Conservation (phyloP, 1,140 invertebrate genomes). For the Dinothrombium tinctorium region DNA sequence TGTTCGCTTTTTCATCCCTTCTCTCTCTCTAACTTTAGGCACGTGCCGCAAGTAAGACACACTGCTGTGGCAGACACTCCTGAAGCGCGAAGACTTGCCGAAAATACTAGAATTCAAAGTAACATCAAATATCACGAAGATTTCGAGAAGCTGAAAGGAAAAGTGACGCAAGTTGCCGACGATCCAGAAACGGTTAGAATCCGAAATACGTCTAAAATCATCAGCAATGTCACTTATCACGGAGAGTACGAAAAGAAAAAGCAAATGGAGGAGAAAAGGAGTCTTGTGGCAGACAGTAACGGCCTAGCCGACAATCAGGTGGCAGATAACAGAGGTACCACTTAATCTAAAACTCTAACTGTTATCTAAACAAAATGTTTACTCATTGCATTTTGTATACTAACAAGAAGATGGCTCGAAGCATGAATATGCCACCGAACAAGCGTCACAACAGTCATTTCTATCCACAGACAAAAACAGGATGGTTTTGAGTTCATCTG, state of each 20-base stretch:
- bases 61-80: slow-evolving; percentile 91
- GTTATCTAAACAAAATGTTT: too few relatives aligned
- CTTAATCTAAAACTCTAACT: too few relatives aligned
- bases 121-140: slow-evolving; percentile 90
- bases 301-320: slow-evolving; percentile 1
- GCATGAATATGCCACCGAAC: too few relatives aligned
- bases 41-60: slow-evolving; percentile 86
- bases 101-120: slow-evolving; percentile 93
- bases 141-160: slow-evolving; percentile 84
- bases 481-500: too few relatives aligned
- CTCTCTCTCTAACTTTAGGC: slow-evolving; percentile 33
- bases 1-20: neutral
- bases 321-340: neutral
- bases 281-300: slow-evolving; percentile 27
- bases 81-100: slow-evolving; percentile 78
- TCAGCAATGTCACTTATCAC: slow-evolving; percentile 80
- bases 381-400: too few relatives aligned
- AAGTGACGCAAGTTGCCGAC: slow-evolving; percentile 37
- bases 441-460: too few relatives aligned
- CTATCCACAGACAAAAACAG: too few relatives aligned
- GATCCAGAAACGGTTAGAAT: slow-evolving; percentile 83
- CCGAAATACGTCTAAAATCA: slow-evolving; percentile 78
- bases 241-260: slow-evolving; percentile 69
- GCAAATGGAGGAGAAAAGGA: slow-evolving; percentile 58
- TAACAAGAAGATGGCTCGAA: too few relatives aligned